Percentiles rank a stretch among this genome's conserved stretches.
Evolutionary conservation across 1,140 invertebrate species (phyloP).

Genomic region (Brachionus asplanchnoidis): DNA sequence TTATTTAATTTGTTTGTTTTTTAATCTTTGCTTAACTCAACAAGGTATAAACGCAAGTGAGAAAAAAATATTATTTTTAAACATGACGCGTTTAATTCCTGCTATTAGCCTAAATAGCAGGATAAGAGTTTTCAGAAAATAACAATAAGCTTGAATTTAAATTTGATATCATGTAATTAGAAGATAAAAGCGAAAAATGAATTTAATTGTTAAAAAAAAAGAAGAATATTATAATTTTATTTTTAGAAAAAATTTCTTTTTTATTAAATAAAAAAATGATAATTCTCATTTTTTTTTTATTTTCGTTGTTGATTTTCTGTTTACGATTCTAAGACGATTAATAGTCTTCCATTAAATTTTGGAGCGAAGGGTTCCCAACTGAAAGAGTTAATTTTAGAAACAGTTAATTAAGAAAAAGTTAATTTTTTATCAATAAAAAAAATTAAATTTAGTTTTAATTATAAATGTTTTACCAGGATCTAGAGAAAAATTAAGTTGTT

Average conservation of each 20-base stretch:
- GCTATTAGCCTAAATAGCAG: not conserved
- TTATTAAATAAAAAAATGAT: not conserved
- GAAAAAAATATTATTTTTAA: not conserved
- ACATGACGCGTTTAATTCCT: not conserved
- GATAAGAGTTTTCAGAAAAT: not conserved
- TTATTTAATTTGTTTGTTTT: not conserved
- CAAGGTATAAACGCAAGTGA: not conserved
- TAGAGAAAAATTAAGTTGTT: no score
- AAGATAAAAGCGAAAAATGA: not conserved
- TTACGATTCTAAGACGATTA: no score
- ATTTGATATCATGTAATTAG: not conserved
- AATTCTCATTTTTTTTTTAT: no score
- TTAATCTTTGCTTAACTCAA: not conserved
- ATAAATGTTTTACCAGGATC: no score
- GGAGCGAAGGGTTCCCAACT: no score
- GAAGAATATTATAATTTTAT: no score
- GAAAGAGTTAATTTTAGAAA: no score
- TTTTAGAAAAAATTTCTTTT: not conserved
- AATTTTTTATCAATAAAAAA: no score
- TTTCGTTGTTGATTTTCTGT: no score
- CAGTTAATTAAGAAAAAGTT: no score
- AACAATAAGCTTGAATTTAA: not conserved
- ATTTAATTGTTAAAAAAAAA: not conserved
- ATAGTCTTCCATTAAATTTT: no score
- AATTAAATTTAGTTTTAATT: no score